Conservation (phyloP, 2,113 vertebrate genomes). For the Nothobranchius kuhntae region DNA sequence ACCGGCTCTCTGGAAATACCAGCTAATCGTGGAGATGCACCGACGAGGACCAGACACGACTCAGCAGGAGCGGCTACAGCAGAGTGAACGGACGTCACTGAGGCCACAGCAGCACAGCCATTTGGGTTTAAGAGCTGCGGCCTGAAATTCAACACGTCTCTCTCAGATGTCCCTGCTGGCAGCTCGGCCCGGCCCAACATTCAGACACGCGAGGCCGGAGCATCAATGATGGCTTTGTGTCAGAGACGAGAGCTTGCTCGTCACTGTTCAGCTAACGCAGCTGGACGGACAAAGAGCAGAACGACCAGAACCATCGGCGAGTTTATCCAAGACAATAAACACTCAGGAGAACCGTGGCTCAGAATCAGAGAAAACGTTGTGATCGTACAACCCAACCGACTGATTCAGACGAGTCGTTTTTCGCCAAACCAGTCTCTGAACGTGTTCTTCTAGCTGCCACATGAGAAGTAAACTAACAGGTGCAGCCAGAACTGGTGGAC, state of each 20-base stretch:
- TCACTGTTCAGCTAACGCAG: neutral
- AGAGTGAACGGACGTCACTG: no score
- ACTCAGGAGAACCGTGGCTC: no score
- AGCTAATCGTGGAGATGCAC: no score
- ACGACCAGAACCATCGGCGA: no score
- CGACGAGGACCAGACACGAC: no score
- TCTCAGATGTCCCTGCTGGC: conserved; percentile 56
- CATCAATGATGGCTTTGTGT: conserved; percentile 53
- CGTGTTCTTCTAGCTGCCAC: neutral
- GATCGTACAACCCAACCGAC: neutral
- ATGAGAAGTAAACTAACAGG: neutral
- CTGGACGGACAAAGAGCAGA: neutral
- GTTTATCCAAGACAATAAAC: no score
- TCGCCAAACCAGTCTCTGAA: neutral
- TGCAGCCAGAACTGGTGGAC: neutral
- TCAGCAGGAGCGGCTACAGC: no score
- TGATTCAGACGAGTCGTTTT: neutral
- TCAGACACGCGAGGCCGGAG: neutral
- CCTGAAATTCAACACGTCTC: conserved; percentile 43
- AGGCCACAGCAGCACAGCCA: no score
- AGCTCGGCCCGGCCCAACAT: neutral
- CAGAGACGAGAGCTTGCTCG: neutral
- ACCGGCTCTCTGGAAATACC: no score
- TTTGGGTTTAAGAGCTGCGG: neutral
- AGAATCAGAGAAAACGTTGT: no score